Base-by-base conservation (phyloP, 2,113 vertebrate genomes). In the Myiagra hebetior region DNA sequence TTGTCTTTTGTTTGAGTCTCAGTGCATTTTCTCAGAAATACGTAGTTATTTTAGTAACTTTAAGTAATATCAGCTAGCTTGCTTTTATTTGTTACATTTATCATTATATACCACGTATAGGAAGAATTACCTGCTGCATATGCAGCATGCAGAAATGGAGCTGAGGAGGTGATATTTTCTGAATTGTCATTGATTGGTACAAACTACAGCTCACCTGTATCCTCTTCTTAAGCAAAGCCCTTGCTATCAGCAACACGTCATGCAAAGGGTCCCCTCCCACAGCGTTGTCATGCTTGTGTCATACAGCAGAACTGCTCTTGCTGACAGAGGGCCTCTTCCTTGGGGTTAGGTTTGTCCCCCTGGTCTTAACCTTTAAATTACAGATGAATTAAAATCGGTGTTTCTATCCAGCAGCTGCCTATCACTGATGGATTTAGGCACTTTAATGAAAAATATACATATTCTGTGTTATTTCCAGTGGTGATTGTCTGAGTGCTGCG, bases 61-160 rank as follows among this genome's bases (percentile, higher is more conserved):
- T 14, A 62, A 55, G 49, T 37, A 50, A 8, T 46, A 63, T 35
- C 69, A 49, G 15, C 41, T 80, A 31, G 8, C 41, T 89, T 92
- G 19, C 21, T 88, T 94, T 65, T 67, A 69, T n/a, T 85, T 76
- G 33, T 52, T 88, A 16, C 2, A 2, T 44, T 74, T 30, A 3
- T 85, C 16, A 4, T 64, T 41, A 49, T 31, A 10, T 79, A 42
- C 23, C 9, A 22, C 0, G 0, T 41, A 33, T 23, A 35, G 27
- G 28, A 50, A 62, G 75, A 85, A 42, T 37, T 65, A 11, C 24
- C 7, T 69, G 26, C 56, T 57, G 6, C 20, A 24, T 55, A 15
- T 60, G 19, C 56, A 73, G 33, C 30, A 39, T 46, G 27, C 22
- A 59, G 46, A 91, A 93, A 39, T 52, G 15, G 30, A 75, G 59